A percentile compares a stretch with the other conserved stretches of the same genome.
These are phyloP conservation scores for Eidolon helvum DNA, from an alignment of 2,113 vertebrate species.

Conservation along the genomic window DNA sequence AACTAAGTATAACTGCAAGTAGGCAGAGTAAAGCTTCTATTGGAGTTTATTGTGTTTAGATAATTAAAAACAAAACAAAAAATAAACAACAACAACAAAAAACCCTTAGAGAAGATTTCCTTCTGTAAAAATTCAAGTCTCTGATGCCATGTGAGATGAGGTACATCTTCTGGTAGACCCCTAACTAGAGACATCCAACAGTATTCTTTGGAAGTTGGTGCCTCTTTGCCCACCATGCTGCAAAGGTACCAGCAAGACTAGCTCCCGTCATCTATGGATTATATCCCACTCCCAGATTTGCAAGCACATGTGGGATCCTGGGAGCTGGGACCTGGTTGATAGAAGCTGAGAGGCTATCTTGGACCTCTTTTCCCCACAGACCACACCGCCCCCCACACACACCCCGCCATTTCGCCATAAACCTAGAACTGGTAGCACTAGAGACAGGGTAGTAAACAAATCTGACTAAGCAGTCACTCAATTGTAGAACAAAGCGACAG, in stretches of 20 bases:
- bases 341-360: background rate
- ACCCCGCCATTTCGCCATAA: background rate
- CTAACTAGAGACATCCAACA: background rate
- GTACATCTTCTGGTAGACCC: background rate
- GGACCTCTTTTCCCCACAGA: background rate
- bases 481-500: background rate
- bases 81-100: background rate
- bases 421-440: background rate
- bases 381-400: rapidly evolving
- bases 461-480: background rate
- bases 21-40: background rate
- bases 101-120: background rate
- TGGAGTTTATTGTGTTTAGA: background rate
- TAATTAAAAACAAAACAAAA: background rate
- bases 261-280: background rate
- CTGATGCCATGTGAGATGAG: background rate
- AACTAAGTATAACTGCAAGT: background rate
- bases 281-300: no score
- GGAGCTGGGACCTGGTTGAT: background rate
- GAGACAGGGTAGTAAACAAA: background rate
- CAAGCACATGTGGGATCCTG: background rate
- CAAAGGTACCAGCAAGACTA: background rate
- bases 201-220: background rate
- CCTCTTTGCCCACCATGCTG: background rate
- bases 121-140: background rate